Conservation (phyloP, 2,888 invertebrate genomes). For the Platycnemis pennipes region DNA sequence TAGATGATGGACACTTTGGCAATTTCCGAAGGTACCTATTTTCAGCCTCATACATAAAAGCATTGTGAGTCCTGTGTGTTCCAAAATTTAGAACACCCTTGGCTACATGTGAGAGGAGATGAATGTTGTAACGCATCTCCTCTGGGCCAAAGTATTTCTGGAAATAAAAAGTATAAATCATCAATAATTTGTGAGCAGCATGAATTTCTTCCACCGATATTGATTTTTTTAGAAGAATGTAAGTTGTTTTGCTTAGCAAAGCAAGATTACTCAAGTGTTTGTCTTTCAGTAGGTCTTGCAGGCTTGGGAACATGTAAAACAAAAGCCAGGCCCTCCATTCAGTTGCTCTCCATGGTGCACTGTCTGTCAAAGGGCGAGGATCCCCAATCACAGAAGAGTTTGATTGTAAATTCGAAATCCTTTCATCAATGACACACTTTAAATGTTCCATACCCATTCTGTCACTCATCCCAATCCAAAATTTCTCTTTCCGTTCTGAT, state of each 20-base stretch:
- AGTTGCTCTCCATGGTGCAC: neutral
- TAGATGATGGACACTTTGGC: neutral
- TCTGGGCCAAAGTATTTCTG: neutral
- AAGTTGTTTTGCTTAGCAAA: slow-evolving; percentile 13
- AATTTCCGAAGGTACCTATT: neutral
- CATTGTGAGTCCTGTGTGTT: too few species aligned
- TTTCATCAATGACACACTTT: too few species aligned
- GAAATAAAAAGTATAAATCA: neutral
- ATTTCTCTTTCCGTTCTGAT: too few species aligned
- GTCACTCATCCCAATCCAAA: too few species aligned
- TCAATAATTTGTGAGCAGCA: neutral
- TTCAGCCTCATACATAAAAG: too few species aligned
- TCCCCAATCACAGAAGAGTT: too few species aligned
- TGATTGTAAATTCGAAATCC: too few species aligned
- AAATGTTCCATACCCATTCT: too few species aligned
- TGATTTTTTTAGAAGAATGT: slow-evolving; percentile 10
- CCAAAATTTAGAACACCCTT: too few species aligned
- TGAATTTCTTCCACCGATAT: too few species aligned
- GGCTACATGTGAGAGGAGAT: too few species aligned
- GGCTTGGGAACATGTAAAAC: slow-evolving; percentile 42
- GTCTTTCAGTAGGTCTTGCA: neutral
- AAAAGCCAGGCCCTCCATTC: slow-evolving; percentile 54
- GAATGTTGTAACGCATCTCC: too few species aligned
- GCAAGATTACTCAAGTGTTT: neutral
- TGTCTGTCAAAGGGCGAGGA: neutral